These are phyloP conservation scores for Phoxinus dragarum DNA, from an alignment of 2,797 vertebrate genomes.

Conservation along the genomic window DNA sequence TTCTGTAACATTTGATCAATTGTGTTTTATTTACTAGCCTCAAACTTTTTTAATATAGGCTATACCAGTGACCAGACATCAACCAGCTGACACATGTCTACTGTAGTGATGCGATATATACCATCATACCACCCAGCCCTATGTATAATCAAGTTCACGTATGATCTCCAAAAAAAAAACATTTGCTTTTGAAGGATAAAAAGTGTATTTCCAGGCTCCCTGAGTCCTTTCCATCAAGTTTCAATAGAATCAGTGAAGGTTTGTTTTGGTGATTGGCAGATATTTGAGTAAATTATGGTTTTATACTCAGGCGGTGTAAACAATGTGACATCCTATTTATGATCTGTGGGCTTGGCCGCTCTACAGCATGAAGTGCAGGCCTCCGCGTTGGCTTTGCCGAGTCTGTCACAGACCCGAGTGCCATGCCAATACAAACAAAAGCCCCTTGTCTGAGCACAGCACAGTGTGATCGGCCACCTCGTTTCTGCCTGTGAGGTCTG, in stretches of 20 bases:
- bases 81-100: background rate
- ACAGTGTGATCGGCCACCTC: constrained; percentile 47
- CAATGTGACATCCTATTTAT: constrained; percentile 57
- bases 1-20: background rate
- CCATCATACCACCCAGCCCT: background rate
- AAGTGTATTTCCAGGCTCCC: background rate
- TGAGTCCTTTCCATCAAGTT: background rate
- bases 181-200: background rate
- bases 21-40: no score
- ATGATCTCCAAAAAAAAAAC: background rate
- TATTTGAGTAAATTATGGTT: constrained; percentile 53
- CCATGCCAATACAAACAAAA: constrained; percentile 66
- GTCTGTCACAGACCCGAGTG: constrained; percentile 55
- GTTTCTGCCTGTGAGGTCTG: constrained; percentile 57
- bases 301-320: constrained; percentile 54
- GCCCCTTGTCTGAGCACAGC: constrained; percentile 31
- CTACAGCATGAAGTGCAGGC: constrained; percentile 45
- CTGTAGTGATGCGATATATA: background rate
- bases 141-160: background rate
- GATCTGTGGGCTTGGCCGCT: constrained; percentile 53
- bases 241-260: background rate
- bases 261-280: constrained; percentile 51
- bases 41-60: background rate
- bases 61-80: background rate
- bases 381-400: constrained; percentile 24